Conservation (phyloP, 2,113 vertebrate genomes). For the Deroptyus accipitrinus region DNA sequence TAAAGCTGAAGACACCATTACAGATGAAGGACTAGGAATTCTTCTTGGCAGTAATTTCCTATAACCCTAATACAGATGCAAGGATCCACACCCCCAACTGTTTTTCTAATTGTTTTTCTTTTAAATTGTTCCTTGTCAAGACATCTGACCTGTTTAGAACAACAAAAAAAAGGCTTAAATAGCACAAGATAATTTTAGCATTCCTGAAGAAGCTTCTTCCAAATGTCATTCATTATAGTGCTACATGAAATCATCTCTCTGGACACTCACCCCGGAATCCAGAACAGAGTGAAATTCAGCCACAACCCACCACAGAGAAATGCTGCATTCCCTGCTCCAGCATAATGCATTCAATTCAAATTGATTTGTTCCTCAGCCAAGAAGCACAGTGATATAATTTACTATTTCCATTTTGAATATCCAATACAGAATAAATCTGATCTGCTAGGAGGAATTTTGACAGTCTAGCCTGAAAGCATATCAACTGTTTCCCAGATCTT, state of each 20-base stretch:
- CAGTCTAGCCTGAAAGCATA: slow-evolving; percentile 42
- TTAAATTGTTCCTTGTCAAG: not conserved
- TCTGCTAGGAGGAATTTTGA: slow-evolving; percentile 49
- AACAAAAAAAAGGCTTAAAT: not conserved
- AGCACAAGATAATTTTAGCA: slow-evolving; percentile 6
- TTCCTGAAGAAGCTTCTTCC: slow-evolving; percentile 28
- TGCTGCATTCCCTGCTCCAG: not conserved
- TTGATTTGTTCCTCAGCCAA: slow-evolving; percentile 48
- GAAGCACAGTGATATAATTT: slow-evolving; percentile 48
- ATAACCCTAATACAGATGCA: not conserved
- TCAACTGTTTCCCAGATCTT: slow-evolving; percentile 60
- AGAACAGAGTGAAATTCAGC: slow-evolving; percentile 31
- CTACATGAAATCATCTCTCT: not conserved
- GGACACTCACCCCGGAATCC: not conserved
- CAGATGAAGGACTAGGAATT: not conserved
- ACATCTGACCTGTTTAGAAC: not conserved
- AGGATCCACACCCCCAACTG: not conserved
- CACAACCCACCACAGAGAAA: slow-evolving; percentile 28
- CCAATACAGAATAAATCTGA: slow-evolving; percentile 51
- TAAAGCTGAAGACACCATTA: not conserved
- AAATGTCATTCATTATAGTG: slow-evolving; percentile 16
- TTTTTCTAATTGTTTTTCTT: not conserved
- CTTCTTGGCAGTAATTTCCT: not conserved
- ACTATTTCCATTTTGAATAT: slow-evolving; percentile 57
- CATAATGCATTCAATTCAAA: slow-evolving; percentile 16